Percentiles rank a stretch among this genome's conserved stretches.
Conservation (phyloP, 2,888 invertebrate species). For the Chaetogeoica ovagalla region DNA sequence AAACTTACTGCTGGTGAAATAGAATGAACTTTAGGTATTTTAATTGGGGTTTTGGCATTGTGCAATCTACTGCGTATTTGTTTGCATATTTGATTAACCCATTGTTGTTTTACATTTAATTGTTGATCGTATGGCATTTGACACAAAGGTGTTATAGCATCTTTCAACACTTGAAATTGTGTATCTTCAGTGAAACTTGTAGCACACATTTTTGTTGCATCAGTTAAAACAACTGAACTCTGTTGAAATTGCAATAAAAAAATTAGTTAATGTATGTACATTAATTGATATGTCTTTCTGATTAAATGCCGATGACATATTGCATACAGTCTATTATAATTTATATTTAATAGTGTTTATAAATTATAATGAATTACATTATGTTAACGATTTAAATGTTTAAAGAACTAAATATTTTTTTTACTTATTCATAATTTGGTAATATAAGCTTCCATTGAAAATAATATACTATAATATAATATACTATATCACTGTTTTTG, state of each 20-base stretch:
- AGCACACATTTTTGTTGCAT: neutral
- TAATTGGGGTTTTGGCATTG: constrained; percentile 36
- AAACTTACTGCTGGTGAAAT: constrained; percentile 58
- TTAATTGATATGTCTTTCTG: too few species aligned
- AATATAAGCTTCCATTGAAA: too few species aligned
- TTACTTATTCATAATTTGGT: too few species aligned
- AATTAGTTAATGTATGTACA: too few species aligned
- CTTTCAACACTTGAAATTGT: constrained; percentile 64
- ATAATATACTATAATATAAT: too few species aligned
- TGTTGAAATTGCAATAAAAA: neutral
- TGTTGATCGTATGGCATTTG: constrained; percentile 74
- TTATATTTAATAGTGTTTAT: too few species aligned
- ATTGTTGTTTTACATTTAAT: constrained; percentile 61
- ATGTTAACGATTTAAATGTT: too few species aligned
- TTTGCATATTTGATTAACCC: constrained; percentile 55
- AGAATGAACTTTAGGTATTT: constrained; percentile 55
- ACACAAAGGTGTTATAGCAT: constrained; percentile 70
- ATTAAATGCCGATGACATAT: too few species aligned
- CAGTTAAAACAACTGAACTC: constrained; percentile 18
- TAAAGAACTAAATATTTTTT: too few species aligned
- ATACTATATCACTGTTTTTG: too few species aligned
- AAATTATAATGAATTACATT: too few species aligned
- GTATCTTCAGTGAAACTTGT: constrained; percentile 54
- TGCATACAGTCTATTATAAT: too few species aligned
- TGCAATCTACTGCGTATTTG: constrained; percentile 54